phyloP scores from a whole-genome alignment of 2,113 vertebrate genomes.

The Egretta garzetta region DNA sequence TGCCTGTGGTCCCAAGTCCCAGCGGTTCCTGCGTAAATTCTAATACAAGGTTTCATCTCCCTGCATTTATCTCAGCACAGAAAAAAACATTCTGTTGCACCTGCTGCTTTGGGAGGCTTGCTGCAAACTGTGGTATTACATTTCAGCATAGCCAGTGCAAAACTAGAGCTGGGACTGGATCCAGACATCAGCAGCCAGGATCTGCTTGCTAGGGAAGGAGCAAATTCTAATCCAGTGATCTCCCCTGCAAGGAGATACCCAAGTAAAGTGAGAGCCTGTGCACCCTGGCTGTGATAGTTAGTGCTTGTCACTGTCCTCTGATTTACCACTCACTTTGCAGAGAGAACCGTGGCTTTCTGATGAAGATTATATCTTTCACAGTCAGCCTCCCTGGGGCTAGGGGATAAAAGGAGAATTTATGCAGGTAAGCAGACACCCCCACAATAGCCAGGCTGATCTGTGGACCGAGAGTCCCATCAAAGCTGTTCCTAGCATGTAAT shows the following conservation, averaged over 20 bases:
- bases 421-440: not conserved
- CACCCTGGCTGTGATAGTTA: not conserved
- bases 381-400: not conserved
- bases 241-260: not conserved
- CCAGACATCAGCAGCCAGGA: not conserved
- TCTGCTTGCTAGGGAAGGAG: not conserved
- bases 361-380: not conserved
- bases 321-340: not conserved
- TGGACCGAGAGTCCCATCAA: not conserved
- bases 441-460: not conserved
- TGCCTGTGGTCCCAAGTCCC: not conserved
- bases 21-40: not conserved
- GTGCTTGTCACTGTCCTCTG: not conserved
- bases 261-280: not conserved
- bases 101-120: not conserved
- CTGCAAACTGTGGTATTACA: not conserved
- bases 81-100: not conserved
- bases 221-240: not conserved
- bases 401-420: not conserved
- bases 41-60: not conserved
- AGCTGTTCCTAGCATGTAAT: not conserved
- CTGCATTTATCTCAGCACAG: not conserved
- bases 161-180: not conserved
- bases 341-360: not conserved
- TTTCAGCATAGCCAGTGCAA: not conserved